Evolutionary conservation across 2,797 vertebrate species (phyloP), one percentile per base, ranked within the genome.

Genomic region (Tapera naevia): DNA sequence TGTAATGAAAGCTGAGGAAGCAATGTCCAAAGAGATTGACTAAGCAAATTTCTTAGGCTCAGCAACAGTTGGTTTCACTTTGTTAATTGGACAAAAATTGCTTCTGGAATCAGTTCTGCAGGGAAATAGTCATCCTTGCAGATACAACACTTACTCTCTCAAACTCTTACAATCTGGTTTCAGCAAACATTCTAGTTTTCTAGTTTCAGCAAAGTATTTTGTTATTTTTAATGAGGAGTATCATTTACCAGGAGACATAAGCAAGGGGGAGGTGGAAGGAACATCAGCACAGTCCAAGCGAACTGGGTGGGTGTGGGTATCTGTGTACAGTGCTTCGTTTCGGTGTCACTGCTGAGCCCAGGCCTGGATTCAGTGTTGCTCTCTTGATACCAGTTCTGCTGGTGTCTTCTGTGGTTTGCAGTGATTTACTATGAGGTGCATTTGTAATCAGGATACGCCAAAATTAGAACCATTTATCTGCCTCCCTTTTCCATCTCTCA

Each of bases 91-190:
- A 56, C 70, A 60, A 78, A 91, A 86, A 64, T 30, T 60, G 50
- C 58, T 87, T 64, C 87, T 94, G 91, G 81, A 92, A 71, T 76
- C 32, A 32, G 46, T 90, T 93, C 53, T 87, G 41, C 33, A n/a
- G 53, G 71, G 72, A 89, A 91, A 35, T 57, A 25, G 43, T 88
- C 71, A 41, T 80, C 53, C 65, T 75, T 79, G 56, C 86, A 91
- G 80, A 62, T 56, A 56, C 22, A 56, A n/a, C 51, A 13, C 35
- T 45, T 46, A 11, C 18, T 83, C 60, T 88, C 53, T 48, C 41
- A 28, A 61, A 54, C 53, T 60, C 7, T 41, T 27, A 39, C 21
- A 23, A 1, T 71, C 50, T 86, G 67, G 22, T 76, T 94, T 65
- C 61, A 58, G 41, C 25, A 85, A 69, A 75, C 32, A 30, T 50